Conservation (phyloP, 2,888 invertebrate genomes). For the Lasioglossum pauxillum region DNA sequence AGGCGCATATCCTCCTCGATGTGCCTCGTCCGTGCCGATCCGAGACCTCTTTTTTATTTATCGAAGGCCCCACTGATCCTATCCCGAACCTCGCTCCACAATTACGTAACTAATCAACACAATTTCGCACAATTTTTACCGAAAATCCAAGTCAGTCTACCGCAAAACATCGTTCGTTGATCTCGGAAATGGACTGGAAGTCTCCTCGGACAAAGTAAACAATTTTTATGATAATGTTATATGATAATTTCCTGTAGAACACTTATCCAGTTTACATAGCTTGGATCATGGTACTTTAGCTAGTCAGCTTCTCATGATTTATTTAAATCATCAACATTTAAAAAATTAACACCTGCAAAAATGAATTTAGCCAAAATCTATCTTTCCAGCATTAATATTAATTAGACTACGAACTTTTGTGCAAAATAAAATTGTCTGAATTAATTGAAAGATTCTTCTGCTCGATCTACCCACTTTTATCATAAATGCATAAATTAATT, state of each 20-base stretch:
- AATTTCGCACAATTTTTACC: neutral
- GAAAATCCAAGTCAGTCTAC: neutral
- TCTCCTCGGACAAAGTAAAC: neutral
- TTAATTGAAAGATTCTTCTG: neutral
- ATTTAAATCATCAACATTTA: neutral
- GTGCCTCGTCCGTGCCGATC: constrained; percentile 41
- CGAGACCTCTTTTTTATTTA: constrained; percentile 62
- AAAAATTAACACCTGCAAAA: neutral
- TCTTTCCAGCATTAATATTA: neutral
- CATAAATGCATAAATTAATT: neutral
- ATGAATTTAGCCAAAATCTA: neutral
- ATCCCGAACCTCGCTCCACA: neutral
- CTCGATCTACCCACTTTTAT: neutral
- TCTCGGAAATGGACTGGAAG: neutral
- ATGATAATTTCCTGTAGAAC: neutral
- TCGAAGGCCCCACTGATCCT: constrained; percentile 46
- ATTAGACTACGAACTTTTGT: neutral
- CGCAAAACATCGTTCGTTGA: neutral
- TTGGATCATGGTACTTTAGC: neutral
- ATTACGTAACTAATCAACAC: constrained; percentile 29
- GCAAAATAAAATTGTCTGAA: neutral
- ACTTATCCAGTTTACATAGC: neutral
- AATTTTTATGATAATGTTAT: neutral
- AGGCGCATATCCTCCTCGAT: constrained; percentile 41
- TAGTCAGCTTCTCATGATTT: neutral